Conservation (phyloP, 2,113 vertebrate genomes). For the Procapra przewalskii region DNA sequence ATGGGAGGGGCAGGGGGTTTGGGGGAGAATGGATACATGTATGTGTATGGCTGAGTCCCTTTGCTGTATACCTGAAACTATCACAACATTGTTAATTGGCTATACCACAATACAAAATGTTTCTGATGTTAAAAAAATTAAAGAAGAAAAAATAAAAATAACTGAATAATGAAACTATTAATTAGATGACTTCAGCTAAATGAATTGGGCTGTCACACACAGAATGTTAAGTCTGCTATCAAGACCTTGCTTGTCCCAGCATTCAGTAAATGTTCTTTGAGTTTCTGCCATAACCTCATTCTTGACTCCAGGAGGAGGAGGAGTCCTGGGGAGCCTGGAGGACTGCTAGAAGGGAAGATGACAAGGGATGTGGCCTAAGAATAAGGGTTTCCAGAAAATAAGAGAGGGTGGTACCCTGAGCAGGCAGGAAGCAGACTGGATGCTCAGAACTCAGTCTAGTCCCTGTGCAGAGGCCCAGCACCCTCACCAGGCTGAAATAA, state of each 20-base stretch:
- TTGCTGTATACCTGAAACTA: not conserved
- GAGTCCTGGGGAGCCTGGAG: not conserved
- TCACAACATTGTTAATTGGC: not conserved
- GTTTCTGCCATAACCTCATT: fast-evolving
- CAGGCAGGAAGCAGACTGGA: not conserved
- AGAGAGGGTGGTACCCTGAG: not conserved
- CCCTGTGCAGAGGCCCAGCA: not conserved
- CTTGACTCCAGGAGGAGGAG: not conserved
- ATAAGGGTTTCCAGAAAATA: not conserved
- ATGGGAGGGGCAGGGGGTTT: not conserved
- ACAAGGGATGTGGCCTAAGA: not conserved
- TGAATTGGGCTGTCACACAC: not conserved
- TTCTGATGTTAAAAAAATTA: not conserved
- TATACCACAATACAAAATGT: not conserved
- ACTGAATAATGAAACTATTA: not conserved
- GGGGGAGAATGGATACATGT: not conserved
- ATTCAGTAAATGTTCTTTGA: not conserved
- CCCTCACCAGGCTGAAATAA: not conserved
- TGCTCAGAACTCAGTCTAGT: not conserved
- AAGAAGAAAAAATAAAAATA: not conserved
- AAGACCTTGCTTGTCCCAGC: not conserved
- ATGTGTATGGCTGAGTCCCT: not conserved
- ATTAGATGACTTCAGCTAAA: not conserved
- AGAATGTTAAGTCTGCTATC: not conserved
- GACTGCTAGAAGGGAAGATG: not conserved